These are phyloP conservation scores for Acanthoscelides obtectus DNA, from an alignment of 2,888 invertebrate species.

Conservation along the genomic window DNA sequence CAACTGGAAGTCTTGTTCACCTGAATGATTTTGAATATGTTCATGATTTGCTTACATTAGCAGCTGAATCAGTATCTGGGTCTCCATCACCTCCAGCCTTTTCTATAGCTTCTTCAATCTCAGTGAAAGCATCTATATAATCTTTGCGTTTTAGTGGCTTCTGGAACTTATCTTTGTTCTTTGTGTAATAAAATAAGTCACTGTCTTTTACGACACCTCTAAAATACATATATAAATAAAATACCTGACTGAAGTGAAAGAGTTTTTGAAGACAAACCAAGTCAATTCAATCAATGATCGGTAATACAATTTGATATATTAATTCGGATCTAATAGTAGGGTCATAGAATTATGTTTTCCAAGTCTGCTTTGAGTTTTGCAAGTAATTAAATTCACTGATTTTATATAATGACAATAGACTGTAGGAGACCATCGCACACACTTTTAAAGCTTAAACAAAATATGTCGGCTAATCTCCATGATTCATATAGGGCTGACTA, in stretches of 20 bases:
- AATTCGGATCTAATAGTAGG: no score
- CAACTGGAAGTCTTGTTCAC: no score
- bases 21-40: no score
- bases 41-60: constrained; percentile 1
- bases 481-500: constrained; percentile 35
- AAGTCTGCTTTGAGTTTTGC: no score
- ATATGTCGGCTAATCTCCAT: constrained; percentile 49
- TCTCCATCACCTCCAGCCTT: constrained; percentile 38
- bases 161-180: constrained; percentile 69
- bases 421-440: constrained; percentile 55
- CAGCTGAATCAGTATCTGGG: constrained; percentile 5
- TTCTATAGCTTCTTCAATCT: constrained; percentile 76
- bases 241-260: no score
- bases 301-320: no score
- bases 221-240: constrained; percentile 25
- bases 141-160: constrained; percentile 76
- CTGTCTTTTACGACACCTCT: constrained; percentile 75
- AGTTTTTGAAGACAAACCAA: no score
- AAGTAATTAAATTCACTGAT: no score
- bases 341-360: no score
- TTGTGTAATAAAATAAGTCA: constrained; percentile 79
- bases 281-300: no score
- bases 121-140: constrained; percentile 82
- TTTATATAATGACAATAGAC: no score
- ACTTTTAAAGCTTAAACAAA: constrained; percentile 43